These are phyloP conservation scores for Miltochrista miniata DNA, from an alignment of 2,888 invertebrate species.

Conservation along the genomic window DNA sequence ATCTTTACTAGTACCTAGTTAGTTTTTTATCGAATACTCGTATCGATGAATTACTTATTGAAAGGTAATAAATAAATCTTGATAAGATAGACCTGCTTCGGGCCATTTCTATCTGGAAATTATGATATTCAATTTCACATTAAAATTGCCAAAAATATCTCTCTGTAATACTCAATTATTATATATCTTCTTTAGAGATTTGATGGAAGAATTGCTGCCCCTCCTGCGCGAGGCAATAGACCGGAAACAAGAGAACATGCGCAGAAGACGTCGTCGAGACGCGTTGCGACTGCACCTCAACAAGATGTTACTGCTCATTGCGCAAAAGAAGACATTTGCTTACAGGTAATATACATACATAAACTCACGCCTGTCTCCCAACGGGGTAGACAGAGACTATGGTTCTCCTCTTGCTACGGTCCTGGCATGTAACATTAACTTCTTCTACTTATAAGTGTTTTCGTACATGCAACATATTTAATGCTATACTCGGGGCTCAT, in stretches of 20 bases:
- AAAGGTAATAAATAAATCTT: too few species aligned
- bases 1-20: too few species aligned
- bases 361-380: too few species aligned
- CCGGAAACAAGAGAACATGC: constrained; percentile 98
- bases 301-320: constrained; percentile 95
- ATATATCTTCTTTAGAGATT: constrained; percentile 85
- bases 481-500: neutral
- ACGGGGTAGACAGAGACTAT: too few species aligned
- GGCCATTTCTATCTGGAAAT: too few species aligned
- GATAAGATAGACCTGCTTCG: too few species aligned
- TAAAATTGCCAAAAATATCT: neutral
- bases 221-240: constrained; percentile 98
- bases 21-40: too few species aligned
- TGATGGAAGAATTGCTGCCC: constrained; percentile 97
- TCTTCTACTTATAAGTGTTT: too few species aligned
- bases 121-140: too few species aligned
- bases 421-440: too few species aligned
- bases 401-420: too few species aligned
- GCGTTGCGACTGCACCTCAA: constrained; percentile 96
- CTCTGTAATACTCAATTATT: neutral
- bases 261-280: constrained; percentile 94
- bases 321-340: constrained; percentile 95
- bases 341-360: constrained; percentile 83
- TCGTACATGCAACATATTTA: neutral
- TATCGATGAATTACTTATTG: too few species aligned